Base-by-base conservation (phyloP, 2,797 vertebrate genomes). In the Acrocephalus scirpaceus region DNA sequence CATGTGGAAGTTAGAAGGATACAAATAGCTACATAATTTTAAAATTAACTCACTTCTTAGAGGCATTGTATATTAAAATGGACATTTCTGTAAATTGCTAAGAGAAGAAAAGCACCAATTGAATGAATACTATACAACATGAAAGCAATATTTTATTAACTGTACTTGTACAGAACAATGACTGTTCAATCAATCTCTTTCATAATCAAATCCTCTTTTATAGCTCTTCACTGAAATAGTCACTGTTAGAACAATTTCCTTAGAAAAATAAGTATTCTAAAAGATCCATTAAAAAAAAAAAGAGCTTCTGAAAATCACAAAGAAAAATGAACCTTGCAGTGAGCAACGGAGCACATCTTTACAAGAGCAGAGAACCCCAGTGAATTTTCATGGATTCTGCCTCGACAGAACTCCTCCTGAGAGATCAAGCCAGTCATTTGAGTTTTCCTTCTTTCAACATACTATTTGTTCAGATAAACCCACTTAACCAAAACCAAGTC, bases 381-480 rank as follows among this genome's bases (percentile, higher is more conserved):
- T 72, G 85, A 95, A 95, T 92, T 90, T 90, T 88, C 85, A 40
- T 8, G 74, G 83, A 70, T 78, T 86, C 79, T 90, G 92, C 71
- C 70, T 60, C 16, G 0, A 88, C 91, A 93, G 44, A 93, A 44
- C 48, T 83, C 70, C 87, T 96, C 92, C 50, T 6, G 82, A 94
- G 85, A 94, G 85, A 96, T 62, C 81, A 77, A 91, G 86, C 57
- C 87, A 83, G 76, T 34, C 95, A 95, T 91, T 84, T 72, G 87
- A 91, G 85, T 88, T 92, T 88, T 84, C 85, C 87, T 90, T 95
- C 91, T 88, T 93, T 94, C 92, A 96, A 92, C 85, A 83, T 7
- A 74, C 86, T 97, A 96, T 97, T 97, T 97, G 93, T 95, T 97
- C 93, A 96, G 95, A 97, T 88, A 95, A 96, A 96, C 92, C 87